Base-by-base conservation (phyloP, 2,888 invertebrate species). In the Barypeithes pellucidus region DNA sequence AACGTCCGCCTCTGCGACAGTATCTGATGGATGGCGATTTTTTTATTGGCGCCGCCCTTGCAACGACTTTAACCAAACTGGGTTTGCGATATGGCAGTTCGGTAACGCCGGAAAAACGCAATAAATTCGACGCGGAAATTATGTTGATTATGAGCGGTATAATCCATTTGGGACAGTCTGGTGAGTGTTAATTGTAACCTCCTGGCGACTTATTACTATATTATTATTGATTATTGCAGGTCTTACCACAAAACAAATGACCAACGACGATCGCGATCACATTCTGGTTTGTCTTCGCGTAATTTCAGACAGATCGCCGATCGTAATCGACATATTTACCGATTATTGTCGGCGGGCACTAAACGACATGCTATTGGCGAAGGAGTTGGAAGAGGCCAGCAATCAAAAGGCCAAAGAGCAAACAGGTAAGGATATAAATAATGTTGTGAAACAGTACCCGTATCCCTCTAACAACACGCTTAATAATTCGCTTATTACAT, bases 11-110 rank as follows among this genome's bases (percentile, higher is more conserved):
- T 7, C 87, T 98, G 70, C 90, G 96, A 41, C 92, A 94, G 79
- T 97, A 97, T 83, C 89, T 99, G 82, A 92, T 96, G 89, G 94
- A 95, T 78, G 98, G 98, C 1, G 97, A 99, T 83, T 97, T 97
- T 87, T 99, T 98, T 87, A 94, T 98, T 75, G 97, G 95, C 1
- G 97, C 98, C 12, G 93, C 97, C 47, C 88, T 99, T 18, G 95
- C 96, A 50, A 95, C 97, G 0, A 95, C 96, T 33, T 88, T 99
- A 63, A 93, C 95, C 45, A 99, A 99, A 87, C 87, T 99, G 80
- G 94, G 96, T 0, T 89, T 99, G 60, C 88, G 93, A 68, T 94
- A 90, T 81, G 87, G 89, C 16, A 85, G 88, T 22, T 80, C 90
- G 52, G 86, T 87, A 29, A 75, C 82, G 3, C 85, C 88, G 73